A percentile compares a stretch with the other conserved stretches of the same genome.
Conservation (phyloP, 2,113 vertebrate species). For the Pelusios castaneus region DNA sequence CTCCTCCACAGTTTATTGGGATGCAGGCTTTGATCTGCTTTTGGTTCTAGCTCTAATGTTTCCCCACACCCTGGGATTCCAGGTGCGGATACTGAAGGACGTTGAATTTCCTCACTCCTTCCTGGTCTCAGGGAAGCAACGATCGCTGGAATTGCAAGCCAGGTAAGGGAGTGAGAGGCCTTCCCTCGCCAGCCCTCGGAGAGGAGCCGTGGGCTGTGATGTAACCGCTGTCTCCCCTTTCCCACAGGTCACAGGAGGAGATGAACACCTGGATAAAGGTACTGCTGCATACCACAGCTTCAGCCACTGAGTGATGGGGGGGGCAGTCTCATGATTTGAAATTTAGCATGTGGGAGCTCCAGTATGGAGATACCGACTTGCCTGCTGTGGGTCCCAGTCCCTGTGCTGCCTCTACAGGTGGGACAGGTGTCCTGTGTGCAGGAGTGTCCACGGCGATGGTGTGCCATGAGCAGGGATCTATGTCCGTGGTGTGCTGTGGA, state of each 20-base stretch:
- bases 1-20: neutral
- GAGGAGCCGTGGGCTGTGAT: neutral
- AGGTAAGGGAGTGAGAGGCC: slow-evolving; percentile 43
- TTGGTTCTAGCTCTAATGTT: neutral
- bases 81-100: slow-evolving; percentile 77
- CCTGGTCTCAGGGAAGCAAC: slow-evolving; percentile 78
- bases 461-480: neutral
- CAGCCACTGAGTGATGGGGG: neutral
- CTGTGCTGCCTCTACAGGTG: neutral
- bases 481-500: neutral
- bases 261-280: slow-evolving; percentile 81
- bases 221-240: neutral
- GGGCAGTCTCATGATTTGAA: neutral
- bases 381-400: neutral
- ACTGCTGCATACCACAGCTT: neutral
- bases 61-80: neutral
- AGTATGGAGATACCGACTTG: neutral
- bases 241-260: slow-evolving; percentile 74
- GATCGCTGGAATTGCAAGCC: slow-evolving; percentile 78
- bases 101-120: slow-evolving; percentile 75
- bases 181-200: accelerated
- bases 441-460: too few species aligned
- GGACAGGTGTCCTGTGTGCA: neutral
- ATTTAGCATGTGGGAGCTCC: neutral
- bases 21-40: neutral